Evolutionary conservation across 1,140 invertebrate species (phyloP).

Genomic region (Manduca sexta): DNA sequence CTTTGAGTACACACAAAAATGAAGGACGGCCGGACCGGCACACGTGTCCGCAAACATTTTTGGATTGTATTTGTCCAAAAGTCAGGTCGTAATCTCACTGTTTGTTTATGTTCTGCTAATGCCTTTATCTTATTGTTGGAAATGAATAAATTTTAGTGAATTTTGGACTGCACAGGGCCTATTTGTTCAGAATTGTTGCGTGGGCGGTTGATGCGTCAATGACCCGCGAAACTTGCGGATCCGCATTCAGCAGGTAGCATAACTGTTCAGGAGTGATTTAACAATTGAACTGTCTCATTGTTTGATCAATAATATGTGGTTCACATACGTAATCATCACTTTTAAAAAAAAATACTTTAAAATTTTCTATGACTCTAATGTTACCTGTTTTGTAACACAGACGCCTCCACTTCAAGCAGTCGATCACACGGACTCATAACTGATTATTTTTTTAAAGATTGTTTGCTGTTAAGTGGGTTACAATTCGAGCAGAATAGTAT

Average conservation of each 20-base stretch:
- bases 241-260: slow-evolving; percentile 63
- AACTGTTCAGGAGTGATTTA: slow-evolving; percentile 26
- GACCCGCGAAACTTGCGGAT: slow-evolving; percentile 67
- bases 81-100: slow-evolving; percentile 22
- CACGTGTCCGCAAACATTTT: slow-evolving; percentile 56
- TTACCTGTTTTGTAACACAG: too few species aligned
- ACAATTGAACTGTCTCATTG: slow-evolving; percentile 26
- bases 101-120: slow-evolving; percentile 14
- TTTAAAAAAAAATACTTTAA: slow-evolving; percentile 4
- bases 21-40: slow-evolving; percentile 31
- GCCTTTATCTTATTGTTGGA: slow-evolving; percentile 15
- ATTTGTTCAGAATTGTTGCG: slow-evolving; percentile 46
- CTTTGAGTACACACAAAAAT: slow-evolving; percentile 36
- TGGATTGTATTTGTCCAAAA: slow-evolving; percentile 38
- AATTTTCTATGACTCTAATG: too few species aligned
- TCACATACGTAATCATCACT: slow-evolving; percentile 7
- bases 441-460: not conserved
- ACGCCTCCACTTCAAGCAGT: too few species aligned
- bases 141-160: slow-evolving; percentile 23
- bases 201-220: slow-evolving; percentile 68
- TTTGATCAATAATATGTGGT: slow-evolving; percentile 25
- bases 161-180: slow-evolving; percentile 30
- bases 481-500: slow-evolving; percentile 46
- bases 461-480: slow-evolving; percentile 21
- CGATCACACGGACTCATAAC: too few species aligned